phyloP scores from a whole-genome alignment of 2,113 vertebrate genomes.

The Eulemur rufifrons region DNA sequence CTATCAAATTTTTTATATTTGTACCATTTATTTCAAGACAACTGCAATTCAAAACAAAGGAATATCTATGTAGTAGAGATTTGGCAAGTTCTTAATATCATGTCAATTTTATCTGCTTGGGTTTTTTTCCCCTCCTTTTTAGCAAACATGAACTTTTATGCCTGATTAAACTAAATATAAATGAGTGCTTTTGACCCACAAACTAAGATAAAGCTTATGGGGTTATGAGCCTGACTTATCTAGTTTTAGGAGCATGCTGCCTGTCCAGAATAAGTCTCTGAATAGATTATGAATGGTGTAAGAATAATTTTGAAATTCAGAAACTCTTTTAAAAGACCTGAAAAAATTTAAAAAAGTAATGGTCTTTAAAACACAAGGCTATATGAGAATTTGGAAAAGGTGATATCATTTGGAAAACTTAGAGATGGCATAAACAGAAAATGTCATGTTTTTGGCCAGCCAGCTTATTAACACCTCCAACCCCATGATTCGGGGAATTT shows the following conservation, averaged over 20 bases:
- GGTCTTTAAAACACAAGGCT: background rate
- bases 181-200: background rate
- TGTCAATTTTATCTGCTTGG: slow-evolving; percentile 2
- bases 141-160: background rate
- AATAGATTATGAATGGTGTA: background rate
- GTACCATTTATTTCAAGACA: background rate
- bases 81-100: background rate
- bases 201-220: background rate
- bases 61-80: background rate
- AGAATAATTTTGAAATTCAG: slow-evolving; percentile 30
- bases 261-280: background rate
- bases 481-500: background rate
- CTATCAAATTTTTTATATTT: background rate
- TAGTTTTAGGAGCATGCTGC: background rate
- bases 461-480: background rate
- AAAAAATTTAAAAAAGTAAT: background rate
- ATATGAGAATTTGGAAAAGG: background rate
- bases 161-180: background rate
- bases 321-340: background rate
- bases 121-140: background rate
- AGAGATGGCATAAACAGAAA: background rate
- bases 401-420: background rate
- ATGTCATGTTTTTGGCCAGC: background rate
- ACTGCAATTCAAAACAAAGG: slow-evolving; percentile 28
- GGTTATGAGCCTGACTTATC: background rate